Conservation (phyloP, 92 coral and sea anemone genomes). For the Porites divaricata region DNA sequence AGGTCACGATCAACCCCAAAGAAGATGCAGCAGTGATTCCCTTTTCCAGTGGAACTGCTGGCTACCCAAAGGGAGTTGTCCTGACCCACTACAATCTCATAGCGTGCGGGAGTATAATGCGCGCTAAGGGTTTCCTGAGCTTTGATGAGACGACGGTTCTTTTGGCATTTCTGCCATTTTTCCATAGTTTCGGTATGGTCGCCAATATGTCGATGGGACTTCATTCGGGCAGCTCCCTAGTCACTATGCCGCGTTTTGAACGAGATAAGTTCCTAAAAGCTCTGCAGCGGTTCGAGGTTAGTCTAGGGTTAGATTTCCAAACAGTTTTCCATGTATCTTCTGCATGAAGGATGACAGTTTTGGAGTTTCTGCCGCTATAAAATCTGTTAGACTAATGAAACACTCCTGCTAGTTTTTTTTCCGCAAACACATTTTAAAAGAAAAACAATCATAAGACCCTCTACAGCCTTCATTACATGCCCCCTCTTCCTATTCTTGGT, state of each 20-base stretch:
- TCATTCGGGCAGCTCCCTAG: slow-evolving; percentile 64
- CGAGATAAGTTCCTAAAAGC: slow-evolving; percentile 66
- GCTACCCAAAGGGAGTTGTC: slow-evolving; percentile 87
- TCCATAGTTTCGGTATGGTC: slow-evolving; percentile 78
- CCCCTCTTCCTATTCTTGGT: too few species aligned
- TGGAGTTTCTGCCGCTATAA: too few species aligned
- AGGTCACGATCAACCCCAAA: slow-evolving; percentile 64
- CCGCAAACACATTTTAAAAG: too few species aligned
- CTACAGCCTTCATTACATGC: too few species aligned
- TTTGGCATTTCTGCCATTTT: slow-evolving; percentile 83
- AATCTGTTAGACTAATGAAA: too few species aligned
- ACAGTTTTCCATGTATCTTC: too few species aligned
- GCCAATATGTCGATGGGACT: slow-evolving; percentile 67
- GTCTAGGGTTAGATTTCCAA: not conserved
- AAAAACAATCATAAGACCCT: too few species aligned
- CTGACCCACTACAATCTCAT: slow-evolving; percentile 84
- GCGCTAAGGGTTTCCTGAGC: slow-evolving; percentile 57
- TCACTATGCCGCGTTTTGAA: slow-evolving; percentile 78
- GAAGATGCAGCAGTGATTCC: slow-evolving; percentile 86
- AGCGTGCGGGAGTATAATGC: slow-evolving; percentile 62
- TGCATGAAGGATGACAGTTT: not conserved
- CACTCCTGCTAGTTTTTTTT: too few species aligned
- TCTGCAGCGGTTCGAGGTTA: slow-evolving; percentile 77
- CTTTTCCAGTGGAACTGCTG: slow-evolving; percentile 94
- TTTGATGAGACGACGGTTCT: slow-evolving; percentile 58